phyloP scores from a whole-genome alignment of 1,140 invertebrate genomes.

The Heliconius melpomene region DNA sequence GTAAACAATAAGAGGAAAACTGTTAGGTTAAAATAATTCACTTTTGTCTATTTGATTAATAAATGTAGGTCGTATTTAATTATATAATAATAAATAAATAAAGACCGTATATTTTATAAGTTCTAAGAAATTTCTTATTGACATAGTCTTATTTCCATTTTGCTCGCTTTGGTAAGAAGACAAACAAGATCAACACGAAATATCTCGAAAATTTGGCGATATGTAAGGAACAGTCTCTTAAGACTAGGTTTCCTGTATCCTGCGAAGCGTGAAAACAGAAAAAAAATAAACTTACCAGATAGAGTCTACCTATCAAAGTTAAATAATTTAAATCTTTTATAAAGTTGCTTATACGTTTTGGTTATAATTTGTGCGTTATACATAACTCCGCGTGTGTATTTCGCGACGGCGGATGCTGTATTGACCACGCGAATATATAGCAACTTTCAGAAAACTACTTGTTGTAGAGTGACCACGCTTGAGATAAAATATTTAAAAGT shows the following conservation, averaged over 20 bases:
- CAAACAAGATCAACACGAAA: too few relatives aligned
- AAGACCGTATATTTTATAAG: neutral
- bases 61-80: neutral
- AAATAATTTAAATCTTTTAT: conserved; percentile 9
- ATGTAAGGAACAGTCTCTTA: too few relatives aligned
- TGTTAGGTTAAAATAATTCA: neutral
- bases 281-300: neutral
- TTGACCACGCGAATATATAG: conserved; percentile 9
- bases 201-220: too few relatives aligned
- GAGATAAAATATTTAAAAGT: neutral
- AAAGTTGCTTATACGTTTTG: conserved; percentile 11
- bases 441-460: neutral
- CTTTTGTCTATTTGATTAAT: neutral
- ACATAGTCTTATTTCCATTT: too few relatives aligned
- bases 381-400: conserved; percentile 5
- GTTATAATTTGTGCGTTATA: conserved; percentile 14
- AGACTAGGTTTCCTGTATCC: too few relatives aligned
- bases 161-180: too few relatives aligned
- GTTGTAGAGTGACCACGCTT: neutral
- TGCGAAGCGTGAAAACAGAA: too few relatives aligned
- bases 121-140: too few relatives aligned
- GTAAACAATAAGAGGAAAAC: neutral
- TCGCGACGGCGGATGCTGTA: conserved; percentile 7
- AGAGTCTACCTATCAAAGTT: neutral
- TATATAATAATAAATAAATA: neutral